Conservation (phyloP, 1,140 invertebrate species). For the Cotesia chilonis region DNA sequence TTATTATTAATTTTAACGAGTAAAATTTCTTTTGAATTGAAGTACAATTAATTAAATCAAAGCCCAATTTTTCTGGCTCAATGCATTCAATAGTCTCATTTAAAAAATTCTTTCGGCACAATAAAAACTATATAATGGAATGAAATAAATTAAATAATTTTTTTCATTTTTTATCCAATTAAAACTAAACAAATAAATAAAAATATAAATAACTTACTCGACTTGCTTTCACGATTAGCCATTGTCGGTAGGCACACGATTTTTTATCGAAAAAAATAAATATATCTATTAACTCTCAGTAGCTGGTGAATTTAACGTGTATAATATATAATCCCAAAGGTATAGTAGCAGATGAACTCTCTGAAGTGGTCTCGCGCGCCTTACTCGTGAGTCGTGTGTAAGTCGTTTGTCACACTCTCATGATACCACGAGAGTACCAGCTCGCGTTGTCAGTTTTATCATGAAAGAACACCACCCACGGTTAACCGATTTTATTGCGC, state of each 20-base stretch:
- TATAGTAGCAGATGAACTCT: background rate
- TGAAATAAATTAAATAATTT: too few relatives aligned
- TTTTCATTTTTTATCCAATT: too few relatives aligned
- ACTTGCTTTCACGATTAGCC: constrained; percentile 4
- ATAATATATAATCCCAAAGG: too few relatives aligned
- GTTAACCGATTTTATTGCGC: constrained; percentile 3
- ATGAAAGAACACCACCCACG: constrained; percentile 1
- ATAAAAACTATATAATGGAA: too few relatives aligned
- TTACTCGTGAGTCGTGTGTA: constrained; percentile 1
- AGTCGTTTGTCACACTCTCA: constrained; percentile 9
- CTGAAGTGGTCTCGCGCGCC: background rate
- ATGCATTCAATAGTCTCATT: too few relatives aligned
- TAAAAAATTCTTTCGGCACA: too few relatives aligned
- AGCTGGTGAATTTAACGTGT: too few relatives aligned
- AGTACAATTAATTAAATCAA: too few relatives aligned
- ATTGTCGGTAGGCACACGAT: background rate
- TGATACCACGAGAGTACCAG: constrained; percentile 6
- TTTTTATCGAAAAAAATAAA: background rate
- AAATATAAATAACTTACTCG: background rate
- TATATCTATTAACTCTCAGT: background rate
- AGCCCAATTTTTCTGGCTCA: too few relatives aligned
- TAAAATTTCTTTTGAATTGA: too few relatives aligned
- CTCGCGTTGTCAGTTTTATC: constrained; percentile 24
- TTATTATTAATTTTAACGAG: too few relatives aligned
- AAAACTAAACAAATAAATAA: background rate